Conservation (phyloP, 2,888 invertebrate species). For the Julus scandinavius region DNA sequence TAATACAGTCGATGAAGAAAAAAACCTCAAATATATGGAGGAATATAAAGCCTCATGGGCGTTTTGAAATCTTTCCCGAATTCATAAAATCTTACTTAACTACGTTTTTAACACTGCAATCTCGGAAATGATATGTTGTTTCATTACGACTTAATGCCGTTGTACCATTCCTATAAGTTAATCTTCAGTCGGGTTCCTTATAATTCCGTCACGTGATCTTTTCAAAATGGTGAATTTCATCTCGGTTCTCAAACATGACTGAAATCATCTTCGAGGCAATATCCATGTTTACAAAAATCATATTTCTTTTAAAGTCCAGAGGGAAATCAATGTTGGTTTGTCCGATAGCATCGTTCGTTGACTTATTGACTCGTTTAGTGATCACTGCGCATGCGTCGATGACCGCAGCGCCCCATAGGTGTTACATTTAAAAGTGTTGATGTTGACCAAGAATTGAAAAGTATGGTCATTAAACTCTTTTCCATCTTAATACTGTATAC, state of each 20-base stretch:
- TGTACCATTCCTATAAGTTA: neutral
- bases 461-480: no score
- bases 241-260: neutral
- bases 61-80: neutral
- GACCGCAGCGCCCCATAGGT: no score
- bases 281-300: neutral
- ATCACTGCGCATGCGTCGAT: no score
- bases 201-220: no score
- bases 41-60: neutral
- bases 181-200: neutral
- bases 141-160: neutral
- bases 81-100: neutral
- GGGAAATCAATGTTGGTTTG: conserved; percentile 18
- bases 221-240: no score
- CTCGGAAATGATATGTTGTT: neutral
- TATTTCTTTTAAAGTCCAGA: neutral
- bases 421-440: no score
- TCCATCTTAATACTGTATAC: no score
- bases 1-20: neutral
- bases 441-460: no score
- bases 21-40: neutral
- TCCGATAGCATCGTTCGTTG: neutral
- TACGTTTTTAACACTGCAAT: neutral
- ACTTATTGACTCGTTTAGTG: conserved; percentile 18
- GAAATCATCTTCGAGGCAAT: neutral